A percentile compares a stretch with the other conserved stretches of the same genome.
phyloP scores from a whole-genome alignment of 2,113 vertebrate genomes.

The Marmota flaviventris region DNA sequence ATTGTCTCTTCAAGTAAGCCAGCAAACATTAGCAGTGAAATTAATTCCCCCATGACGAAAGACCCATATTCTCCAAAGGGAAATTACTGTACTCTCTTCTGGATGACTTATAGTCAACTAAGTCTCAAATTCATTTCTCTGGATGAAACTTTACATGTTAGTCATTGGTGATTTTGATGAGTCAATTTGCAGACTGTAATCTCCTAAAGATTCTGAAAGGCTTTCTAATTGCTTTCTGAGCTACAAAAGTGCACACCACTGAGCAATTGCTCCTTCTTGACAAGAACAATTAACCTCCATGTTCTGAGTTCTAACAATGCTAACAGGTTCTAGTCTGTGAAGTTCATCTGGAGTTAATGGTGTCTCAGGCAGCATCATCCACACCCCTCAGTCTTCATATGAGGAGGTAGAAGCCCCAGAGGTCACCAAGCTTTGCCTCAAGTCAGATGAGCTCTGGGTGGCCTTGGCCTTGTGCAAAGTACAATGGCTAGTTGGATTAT shows the following conservation, averaged over 20 bases:
- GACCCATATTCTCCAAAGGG: conserved; percentile 85
- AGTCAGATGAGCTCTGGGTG: not conserved
- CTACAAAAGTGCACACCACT: not conserved
- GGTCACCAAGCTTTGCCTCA: conserved; percentile 15
- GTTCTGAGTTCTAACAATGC: conserved; percentile 8
- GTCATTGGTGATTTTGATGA: conserved; percentile 85
- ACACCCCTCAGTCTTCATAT: not conserved
- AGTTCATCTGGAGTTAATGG: not conserved
- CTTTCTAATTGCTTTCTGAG: conserved; percentile 44
- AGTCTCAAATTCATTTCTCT: conserved; percentile 84
- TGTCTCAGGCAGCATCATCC: not conserved
- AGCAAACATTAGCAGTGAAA: conserved; percentile 87
- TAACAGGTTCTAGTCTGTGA: not conserved
- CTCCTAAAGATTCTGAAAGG: not conserved
- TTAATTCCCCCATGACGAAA: conserved; percentile 88
- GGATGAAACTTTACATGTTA: conserved; percentile 81
- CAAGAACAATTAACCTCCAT: not conserved
- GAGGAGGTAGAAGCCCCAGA: not conserved
- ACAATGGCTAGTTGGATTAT: not conserved
- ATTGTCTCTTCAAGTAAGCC: conserved; percentile 86
- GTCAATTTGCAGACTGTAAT: conserved; percentile 82
- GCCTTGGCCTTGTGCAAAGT: conserved; percentile 13
- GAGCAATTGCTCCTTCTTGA: not conserved
- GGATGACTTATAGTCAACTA: conserved; percentile 79
- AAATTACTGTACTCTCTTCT: conserved; percentile 85